Conservation (phyloP, 2,888 invertebrate genomes). For the Argyra leucocephala region DNA sequence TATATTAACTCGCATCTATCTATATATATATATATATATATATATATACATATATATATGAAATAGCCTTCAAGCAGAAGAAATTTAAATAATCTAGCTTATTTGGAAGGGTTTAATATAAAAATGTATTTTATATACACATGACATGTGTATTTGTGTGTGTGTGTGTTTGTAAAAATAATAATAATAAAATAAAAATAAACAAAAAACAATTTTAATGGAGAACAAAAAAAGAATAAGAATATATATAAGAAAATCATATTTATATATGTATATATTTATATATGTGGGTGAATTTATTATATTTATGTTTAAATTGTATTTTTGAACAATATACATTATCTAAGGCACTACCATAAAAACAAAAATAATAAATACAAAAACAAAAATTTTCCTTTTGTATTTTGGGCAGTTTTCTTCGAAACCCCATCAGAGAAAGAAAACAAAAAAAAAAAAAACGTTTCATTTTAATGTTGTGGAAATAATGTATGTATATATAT, state of each 20-base stretch:
- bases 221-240: neutral
- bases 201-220: neutral
- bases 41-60: no score
- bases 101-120: neutral
- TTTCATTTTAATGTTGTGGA: neutral
- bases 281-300: neutral
- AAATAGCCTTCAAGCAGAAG: constrained; percentile 1
- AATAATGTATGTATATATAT: neutral
- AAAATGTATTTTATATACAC: no score
- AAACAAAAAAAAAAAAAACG: neutral
- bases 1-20: no score
- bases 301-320: neutral
- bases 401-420: neutral
- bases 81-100: constrained; percentile 1
- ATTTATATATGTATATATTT: neutral
- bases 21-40: no score
- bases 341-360: neutral
- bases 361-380: neutral
- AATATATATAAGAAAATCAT: neutral
- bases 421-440: neutral
- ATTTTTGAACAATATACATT: neutral
- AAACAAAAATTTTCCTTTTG: neutral
- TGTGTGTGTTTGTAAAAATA: no score
- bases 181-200: no score
- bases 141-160: no score